These are phyloP conservation scores for Menura novaehollandiae DNA, from an alignment of 2,113 vertebrate species.

Conservation along the genomic window DNA sequence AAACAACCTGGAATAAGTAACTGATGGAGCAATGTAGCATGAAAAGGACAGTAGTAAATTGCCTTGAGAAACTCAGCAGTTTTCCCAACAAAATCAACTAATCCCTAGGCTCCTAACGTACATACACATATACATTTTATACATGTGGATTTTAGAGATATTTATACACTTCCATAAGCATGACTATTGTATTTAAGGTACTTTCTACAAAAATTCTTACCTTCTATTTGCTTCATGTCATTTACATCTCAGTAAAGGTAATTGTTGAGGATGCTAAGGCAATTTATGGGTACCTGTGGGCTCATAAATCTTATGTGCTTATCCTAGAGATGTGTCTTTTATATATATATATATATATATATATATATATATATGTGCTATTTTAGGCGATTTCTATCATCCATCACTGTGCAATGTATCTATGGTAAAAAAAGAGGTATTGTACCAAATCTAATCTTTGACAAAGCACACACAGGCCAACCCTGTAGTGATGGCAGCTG, in stretches of 20 bases:
- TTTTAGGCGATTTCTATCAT: not conserved
- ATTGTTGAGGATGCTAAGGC: not conserved
- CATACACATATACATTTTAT: not conserved
- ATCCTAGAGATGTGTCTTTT: not conserved
- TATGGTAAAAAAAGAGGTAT: not conserved
- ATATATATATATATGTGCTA: not conserved
- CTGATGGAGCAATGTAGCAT: not conserved
- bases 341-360: not conserved
- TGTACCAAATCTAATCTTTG: not conserved
- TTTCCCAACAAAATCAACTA: not conserved
- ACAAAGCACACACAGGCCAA: not conserved
- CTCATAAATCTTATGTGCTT: conserved; percentile 7
- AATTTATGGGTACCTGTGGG: not conserved
- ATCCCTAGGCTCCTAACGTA: not conserved
- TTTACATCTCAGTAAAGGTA: not conserved
- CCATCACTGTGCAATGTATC: not conserved
- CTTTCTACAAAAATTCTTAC: not conserved
- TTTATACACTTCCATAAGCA: not conserved
- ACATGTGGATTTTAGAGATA: not conserved
- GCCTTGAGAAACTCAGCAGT: not conserved
- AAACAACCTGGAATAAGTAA: not conserved
- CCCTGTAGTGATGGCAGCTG: not conserved
- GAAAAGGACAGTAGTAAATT: not conserved
- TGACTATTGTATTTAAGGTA: not conserved
- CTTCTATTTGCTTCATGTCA: not conserved